A percentile compares a stretch with the other conserved stretches of the same genome.
phyloP scores from a whole-genome alignment of 2,113 vertebrate genomes.

The Oenanthe oenanthe region DNA sequence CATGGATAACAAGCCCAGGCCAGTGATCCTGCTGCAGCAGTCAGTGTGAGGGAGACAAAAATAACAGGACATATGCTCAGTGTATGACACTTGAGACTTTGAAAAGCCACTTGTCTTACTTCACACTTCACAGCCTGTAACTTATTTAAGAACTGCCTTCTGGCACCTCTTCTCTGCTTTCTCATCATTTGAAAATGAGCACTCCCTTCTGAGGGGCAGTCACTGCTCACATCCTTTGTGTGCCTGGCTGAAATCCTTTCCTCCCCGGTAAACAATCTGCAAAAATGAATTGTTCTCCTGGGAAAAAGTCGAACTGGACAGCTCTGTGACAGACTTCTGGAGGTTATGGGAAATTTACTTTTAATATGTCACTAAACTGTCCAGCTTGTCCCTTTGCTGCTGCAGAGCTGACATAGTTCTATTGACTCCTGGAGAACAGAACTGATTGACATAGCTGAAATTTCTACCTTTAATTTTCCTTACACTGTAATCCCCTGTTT shows the following conservation, averaged over 20 bases:
- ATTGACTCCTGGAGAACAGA: neutral
- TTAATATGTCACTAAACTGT: neutral
- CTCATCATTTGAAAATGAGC: neutral
- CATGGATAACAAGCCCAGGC: neutral
- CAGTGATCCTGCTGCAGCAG: neutral
- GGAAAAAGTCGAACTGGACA: neutral
- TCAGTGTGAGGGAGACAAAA: neutral
- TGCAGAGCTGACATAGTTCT: neutral
- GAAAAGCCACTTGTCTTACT: conserved; percentile 12
- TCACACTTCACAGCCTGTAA: neutral
- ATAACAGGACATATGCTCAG: neutral
- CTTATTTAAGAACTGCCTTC: neutral
- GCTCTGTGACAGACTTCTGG: neutral
- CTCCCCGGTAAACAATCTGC: neutral
- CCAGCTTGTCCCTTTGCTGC: neutral
- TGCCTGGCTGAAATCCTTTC: neutral
- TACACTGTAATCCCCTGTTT: neutral
- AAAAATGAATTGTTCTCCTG: neutral
- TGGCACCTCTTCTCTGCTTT: neutral
- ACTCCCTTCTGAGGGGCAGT: neutral
- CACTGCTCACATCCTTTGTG: neutral
- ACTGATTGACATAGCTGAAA: neutral
- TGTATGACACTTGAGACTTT: neutral
- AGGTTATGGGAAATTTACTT: conserved; percentile 9
- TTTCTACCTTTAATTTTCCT: neutral